Conservation (phyloP, 2,797 vertebrate genomes). For the Linurgus olivaceus region DNA sequence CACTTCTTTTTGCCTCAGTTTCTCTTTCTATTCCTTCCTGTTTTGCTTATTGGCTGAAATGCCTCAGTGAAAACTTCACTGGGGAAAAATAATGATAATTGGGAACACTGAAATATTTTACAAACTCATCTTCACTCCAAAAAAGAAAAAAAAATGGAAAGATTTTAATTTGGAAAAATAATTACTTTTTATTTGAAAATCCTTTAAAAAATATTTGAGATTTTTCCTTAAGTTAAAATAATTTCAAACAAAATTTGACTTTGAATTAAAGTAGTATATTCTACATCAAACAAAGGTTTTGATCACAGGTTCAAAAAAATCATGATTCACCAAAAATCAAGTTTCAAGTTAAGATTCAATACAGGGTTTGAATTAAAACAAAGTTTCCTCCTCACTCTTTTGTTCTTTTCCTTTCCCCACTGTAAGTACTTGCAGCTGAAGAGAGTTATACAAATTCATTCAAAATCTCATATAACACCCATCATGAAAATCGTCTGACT, state of each 20-base stretch:
- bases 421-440: not conserved
- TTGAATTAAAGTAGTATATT: not conserved
- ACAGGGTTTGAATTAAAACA: not conserved
- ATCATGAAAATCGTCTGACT: not conserved
- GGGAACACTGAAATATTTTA: not conserved
- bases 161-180: not conserved
- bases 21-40: not conserved
- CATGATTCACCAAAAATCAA: not conserved
- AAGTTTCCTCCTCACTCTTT: not conserved
- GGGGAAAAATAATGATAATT: not conserved
- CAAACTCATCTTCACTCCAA: not conserved
- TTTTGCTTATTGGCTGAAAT: not conserved
- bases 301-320: not conserved
- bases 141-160: not conserved
- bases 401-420: not conserved
- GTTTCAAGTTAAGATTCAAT: not conserved
- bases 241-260: not conserved
- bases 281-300: not conserved
- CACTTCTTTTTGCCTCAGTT: not conserved
- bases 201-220: fast-evolving
- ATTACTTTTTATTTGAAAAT: not conserved
- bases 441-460: not conserved
- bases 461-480: not conserved
- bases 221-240: not conserved
- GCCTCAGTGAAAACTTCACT: not conserved